These are phyloP conservation scores for Himalopsyche tibetana DNA, from an alignment of 2,888 invertebrate species.

Conservation along the genomic window DNA sequence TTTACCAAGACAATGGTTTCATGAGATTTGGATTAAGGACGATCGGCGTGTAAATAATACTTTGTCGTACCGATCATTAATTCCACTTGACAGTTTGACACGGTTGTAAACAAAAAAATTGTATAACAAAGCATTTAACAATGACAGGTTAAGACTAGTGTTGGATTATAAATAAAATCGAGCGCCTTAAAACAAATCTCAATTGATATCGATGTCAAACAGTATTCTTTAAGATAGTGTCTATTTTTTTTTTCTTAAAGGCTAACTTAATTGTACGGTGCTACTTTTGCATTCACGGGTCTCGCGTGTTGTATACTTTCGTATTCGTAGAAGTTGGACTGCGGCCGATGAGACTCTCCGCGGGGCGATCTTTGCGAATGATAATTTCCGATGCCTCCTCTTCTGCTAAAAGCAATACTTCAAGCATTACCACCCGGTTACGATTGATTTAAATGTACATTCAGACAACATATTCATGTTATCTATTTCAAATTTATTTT, in stretches of 20 bases:
- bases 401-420: conserved; percentile 55
- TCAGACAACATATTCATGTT: too few species aligned
- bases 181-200: not conserved
- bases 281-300: conserved; percentile 65
- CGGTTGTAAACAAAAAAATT: not conserved
- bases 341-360: conserved; percentile 77
- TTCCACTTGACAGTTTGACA: not conserved
- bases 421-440: too few species aligned
- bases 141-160: not conserved
- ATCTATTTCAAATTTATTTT: too few species aligned
- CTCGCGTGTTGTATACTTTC: conserved; percentile 81
- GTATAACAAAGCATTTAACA: not conserved
- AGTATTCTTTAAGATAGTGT: not conserved
- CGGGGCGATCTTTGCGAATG: conserved; percentile 80
- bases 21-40: conserved; percentile 4
- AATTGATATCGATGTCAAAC: not conserved
- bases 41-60: not conserved
- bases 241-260: not conserved
- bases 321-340: conserved; percentile 91
- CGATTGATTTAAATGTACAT: too few species aligned
- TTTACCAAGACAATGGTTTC: not conserved
- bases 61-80: not conserved
- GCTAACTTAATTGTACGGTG: conserved; percentile 62
- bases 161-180: not conserved
- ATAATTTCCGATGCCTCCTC: conserved; percentile 70